Conservation (phyloP, 2,113 vertebrate genomes). For the Ivindomyrus marchei region DNA sequence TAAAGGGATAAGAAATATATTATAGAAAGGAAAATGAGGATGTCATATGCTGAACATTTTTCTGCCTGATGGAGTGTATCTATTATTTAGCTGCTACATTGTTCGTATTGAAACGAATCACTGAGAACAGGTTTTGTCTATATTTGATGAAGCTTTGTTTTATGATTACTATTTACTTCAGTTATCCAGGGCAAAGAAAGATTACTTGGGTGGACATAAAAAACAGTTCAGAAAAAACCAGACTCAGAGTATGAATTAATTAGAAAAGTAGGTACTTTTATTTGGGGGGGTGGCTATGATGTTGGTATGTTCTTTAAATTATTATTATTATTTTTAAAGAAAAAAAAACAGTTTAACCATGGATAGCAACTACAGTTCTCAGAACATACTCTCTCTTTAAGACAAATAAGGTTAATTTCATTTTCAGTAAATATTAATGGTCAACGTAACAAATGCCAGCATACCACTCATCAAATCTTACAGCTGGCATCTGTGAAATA, state of each 20-base stretch:
- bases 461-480: neutral
- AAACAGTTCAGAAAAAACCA: neutral
- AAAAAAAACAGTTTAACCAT: neutral
- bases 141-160: neutral
- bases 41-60: neutral
- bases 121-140: neutral
- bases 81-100: neutral
- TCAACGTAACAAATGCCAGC: neutral
- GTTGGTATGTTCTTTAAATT: neutral
- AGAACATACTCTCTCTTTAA: neutral
- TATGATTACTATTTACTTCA: neutral
- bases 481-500: neutral
- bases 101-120: neutral
- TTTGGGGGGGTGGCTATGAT: neutral
- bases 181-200: neutral
- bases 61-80: neutral
- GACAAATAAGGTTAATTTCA: neutral
- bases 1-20: neutral
- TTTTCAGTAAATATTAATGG: neutral
- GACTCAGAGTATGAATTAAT: neutral
- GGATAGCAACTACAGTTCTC: neutral
- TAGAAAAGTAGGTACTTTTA: neutral
- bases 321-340: neutral
- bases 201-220: neutral
- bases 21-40: neutral